Conservation (phyloP, 2,797 vertebrate species). For the Pseudomugil tenellus region DNA sequence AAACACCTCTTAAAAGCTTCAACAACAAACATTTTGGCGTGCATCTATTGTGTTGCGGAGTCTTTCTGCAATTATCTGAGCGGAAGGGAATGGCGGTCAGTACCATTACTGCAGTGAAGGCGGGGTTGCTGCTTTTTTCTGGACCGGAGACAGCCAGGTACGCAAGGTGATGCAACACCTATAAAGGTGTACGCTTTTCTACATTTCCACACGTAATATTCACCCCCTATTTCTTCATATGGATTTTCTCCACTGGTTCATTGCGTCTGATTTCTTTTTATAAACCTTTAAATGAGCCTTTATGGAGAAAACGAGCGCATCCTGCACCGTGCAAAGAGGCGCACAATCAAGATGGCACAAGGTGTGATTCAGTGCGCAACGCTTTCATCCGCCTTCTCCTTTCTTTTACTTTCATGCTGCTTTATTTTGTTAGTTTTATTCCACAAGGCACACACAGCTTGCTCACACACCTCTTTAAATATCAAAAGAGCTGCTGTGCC, state of each 20-base stretch:
- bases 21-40: slow-evolving; percentile 35
- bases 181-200: slow-evolving; percentile 72
- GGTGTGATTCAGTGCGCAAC: slow-evolving; percentile 51
- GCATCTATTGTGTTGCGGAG: slow-evolving; percentile 68
- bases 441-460: neutral
- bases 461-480: slow-evolving; percentile 7
- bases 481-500: slow-evolving; percentile 25
- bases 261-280: neutral
- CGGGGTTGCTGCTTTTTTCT: slow-evolving; percentile 72
- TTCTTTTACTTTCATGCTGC: neutral
- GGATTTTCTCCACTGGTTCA: neutral
- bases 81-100: slow-evolving; percentile 80
- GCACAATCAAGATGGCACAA: slow-evolving; percentile 68
- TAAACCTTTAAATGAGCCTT: neutral
- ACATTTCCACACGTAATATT: neutral
- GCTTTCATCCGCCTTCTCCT: slow-evolving; percentile 19
- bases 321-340: slow-evolving; percentile 24
- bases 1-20: slow-evolving; percentile 7
- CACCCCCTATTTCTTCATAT: rapidly evolving
- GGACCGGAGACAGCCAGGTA: slow-evolving; percentile 82
- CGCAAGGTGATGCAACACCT: slow-evolving; percentile 87
- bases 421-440: slow-evolving; percentile 19
- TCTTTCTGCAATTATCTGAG: slow-evolving; percentile 62
- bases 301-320: slow-evolving; percentile 17
- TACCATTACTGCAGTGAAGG: slow-evolving; percentile 84